Evolutionary conservation across 2,888 invertebrate species (phyloP).

Genomic region (Deilephila porcellus): DNA sequence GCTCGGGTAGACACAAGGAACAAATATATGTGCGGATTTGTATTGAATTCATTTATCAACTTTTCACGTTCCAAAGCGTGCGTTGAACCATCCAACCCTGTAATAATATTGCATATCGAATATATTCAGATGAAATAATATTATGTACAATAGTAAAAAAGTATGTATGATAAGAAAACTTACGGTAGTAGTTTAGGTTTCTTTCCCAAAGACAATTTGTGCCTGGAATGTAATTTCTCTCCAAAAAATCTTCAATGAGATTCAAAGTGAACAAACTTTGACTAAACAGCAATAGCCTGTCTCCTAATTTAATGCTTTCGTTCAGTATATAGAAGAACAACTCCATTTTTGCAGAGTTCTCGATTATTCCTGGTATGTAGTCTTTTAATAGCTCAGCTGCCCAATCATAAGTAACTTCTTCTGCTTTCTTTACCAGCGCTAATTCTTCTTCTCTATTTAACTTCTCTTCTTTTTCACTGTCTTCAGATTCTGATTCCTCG

Average conservation of each 20-base stretch:
- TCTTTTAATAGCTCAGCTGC: slow-evolving; percentile 92
- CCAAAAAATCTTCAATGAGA: slow-evolving; percentile 96
- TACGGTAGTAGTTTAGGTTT: slow-evolving; percentile 95
- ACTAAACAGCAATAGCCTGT: slow-evolving; percentile 97
- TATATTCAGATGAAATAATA: neutral
- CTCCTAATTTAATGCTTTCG: slow-evolving; percentile 93
- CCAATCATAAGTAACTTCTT: slow-evolving; percentile 95
- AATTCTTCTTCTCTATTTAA: slow-evolving; percentile 85
- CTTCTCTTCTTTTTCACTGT: slow-evolving; percentile 85
- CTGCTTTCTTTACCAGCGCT: slow-evolving; percentile 87
- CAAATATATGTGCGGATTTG: slow-evolving; percentile 92
- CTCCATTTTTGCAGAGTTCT: slow-evolving; percentile 97
- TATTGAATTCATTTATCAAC: slow-evolving; percentile 97
- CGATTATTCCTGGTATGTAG: slow-evolving; percentile 94
- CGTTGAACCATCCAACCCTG: slow-evolving; percentile 97
- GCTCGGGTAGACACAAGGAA: slow-evolving; percentile 98
- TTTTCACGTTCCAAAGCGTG: slow-evolving; percentile 97
- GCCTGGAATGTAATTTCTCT: slow-evolving; percentile 88
- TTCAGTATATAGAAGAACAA: slow-evolving; percentile 96
- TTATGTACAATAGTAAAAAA: neutral
- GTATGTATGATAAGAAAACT: slow-evolving; percentile 72
- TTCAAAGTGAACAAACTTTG: slow-evolving; percentile 98
- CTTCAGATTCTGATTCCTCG: slow-evolving; percentile 81
- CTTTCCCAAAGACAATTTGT: slow-evolving; percentile 91
- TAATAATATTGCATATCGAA: slow-evolving; percentile 41